Conservation (phyloP, 1,140 invertebrate species). For the Lepidotrigona ventralis region DNA sequence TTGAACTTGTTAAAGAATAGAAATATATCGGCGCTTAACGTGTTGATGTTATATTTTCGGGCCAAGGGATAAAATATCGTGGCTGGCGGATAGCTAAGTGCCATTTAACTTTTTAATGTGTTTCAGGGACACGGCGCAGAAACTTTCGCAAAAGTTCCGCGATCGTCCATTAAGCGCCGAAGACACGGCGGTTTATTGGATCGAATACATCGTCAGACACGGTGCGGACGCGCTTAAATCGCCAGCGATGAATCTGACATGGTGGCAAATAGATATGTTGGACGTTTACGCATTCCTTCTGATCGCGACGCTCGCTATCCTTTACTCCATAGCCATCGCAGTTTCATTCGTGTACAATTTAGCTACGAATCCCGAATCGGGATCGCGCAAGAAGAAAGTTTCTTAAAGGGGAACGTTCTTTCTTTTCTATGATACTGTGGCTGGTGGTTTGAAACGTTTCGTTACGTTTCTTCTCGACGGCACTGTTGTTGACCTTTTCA, state of each 20-base stretch:
- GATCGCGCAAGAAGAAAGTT: slow-evolving; percentile 1
- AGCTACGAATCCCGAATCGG: neutral
- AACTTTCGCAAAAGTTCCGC: slow-evolving; percentile 62
- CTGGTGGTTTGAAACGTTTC: neutral
- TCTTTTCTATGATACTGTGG: fast-evolving
- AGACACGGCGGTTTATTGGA: slow-evolving; percentile 82
- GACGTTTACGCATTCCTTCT: slow-evolving; percentile 69
- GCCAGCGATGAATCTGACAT: slow-evolving; percentile 71
- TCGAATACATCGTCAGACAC: slow-evolving; percentile 82
- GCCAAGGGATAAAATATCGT: no score
- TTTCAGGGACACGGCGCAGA: slow-evolving; percentile 56
- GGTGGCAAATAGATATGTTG: slow-evolving; percentile 78
- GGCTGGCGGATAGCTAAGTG: neutral
- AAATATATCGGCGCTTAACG: no score
- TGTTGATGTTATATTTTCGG: no score
- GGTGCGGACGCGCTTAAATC: slow-evolving; percentile 77
- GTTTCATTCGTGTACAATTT: neutral
- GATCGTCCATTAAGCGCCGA: slow-evolving; percentile 78
- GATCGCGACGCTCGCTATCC: fast-evolving
- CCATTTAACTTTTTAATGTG: neutral
- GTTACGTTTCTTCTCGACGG: neutral
- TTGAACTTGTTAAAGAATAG: no score
- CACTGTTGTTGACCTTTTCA: neutral
- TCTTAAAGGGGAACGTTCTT: neutral
- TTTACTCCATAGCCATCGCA: neutral